Evolutionary conservation across 1,140 invertebrate genomes (phyloP).

Genomic region (Thaumetopoea pityocampa): DNA sequence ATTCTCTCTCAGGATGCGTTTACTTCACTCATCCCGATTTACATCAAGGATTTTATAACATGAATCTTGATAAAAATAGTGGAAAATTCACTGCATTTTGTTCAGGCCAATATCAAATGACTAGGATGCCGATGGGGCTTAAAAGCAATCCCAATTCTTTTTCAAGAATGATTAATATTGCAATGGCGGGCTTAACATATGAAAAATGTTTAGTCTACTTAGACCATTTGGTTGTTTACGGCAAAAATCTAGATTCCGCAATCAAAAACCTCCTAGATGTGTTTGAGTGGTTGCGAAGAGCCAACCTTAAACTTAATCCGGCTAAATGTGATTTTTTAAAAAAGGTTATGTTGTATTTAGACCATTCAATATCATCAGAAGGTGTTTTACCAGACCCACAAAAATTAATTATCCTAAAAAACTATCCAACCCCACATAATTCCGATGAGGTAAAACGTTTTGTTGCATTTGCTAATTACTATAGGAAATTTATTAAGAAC

Average conservation of each 20-base stretch:
- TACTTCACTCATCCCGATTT: slow-evolving; percentile 75
- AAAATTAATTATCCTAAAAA: slow-evolving; percentile 49
- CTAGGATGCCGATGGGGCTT: slow-evolving; percentile 58
- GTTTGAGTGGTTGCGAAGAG: slow-evolving; percentile 35
- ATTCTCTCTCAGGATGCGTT: slow-evolving; percentile 36
- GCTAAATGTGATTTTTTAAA: slow-evolving; percentile 52
- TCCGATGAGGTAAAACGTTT: slow-evolving; percentile 57
- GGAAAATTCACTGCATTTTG: slow-evolving; percentile 60
- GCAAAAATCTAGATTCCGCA: slow-evolving; percentile 50
- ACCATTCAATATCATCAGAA: slow-evolving; percentile 50
- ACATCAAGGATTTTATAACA: slow-evolving; percentile 72
- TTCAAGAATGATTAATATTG: slow-evolving; percentile 42
- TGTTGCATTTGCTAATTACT: slow-evolving; percentile 62
- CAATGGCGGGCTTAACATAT: slow-evolving; percentile 40
- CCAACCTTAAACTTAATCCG: slow-evolving; percentile 54
- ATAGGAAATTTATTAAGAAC: slow-evolving; percentile 55
- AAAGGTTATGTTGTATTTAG: slow-evolving; percentile 62
- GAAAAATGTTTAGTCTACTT: slow-evolving; percentile 36
- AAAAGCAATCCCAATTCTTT: slow-evolving; percentile 37
- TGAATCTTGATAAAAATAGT: slow-evolving; percentile 52
- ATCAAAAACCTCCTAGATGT: slow-evolving; percentile 29
- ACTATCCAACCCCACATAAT: slow-evolving; percentile 56
- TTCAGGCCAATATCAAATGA: slow-evolving; percentile 44
- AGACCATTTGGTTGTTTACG: slow-evolving; percentile 64
- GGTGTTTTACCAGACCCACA: slow-evolving; percentile 59